Evolutionary conservation across 2,113 vertebrate genomes (phyloP).

Genomic region (Spea bombifrons): DNA sequence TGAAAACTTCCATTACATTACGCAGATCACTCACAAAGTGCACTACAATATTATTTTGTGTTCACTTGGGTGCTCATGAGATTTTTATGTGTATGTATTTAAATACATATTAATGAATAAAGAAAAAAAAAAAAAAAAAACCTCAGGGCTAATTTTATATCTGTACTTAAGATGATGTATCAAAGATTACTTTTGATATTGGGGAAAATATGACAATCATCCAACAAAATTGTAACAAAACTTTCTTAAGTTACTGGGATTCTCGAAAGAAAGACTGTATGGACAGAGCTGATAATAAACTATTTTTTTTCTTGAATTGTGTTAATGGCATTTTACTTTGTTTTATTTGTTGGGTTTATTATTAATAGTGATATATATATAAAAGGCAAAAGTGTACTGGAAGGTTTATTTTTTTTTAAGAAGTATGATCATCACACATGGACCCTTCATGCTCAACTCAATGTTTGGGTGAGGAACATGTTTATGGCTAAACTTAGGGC

Average conservation of each 20-base stretch:
- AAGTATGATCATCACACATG: too few relatives aligned
- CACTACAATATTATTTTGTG: not conserved
- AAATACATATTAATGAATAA: conserved; percentile 15
- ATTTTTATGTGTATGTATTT: not conserved
- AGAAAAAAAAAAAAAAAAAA: conserved; percentile 24
- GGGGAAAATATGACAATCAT: not conserved
- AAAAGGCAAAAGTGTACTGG: too few relatives aligned
- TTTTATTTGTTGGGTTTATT: too few relatives aligned
- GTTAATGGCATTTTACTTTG: too few relatives aligned
- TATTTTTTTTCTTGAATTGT: conserved; percentile 35
- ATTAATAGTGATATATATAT: too few relatives aligned
- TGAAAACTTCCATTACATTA: not conserved
- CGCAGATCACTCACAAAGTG: not conserved
- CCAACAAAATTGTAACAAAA: conserved; percentile 17
- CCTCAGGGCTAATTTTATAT: conserved; percentile 43
- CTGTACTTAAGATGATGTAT: conserved; percentile 15
- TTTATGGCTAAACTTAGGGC: too few relatives aligned
- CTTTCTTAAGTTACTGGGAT: conserved; percentile 9
- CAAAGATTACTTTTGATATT: conserved; percentile 22
- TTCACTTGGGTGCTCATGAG: conserved; percentile 32
- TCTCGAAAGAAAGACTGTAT: conserved; percentile 21
- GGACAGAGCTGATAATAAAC: conserved; percentile 38
- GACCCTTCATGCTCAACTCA: too few relatives aligned
- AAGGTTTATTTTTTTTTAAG: too few relatives aligned
- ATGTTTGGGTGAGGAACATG: too few relatives aligned